These are phyloP conservation scores for Drosophila maculinotata DNA, from an alignment of 2,888 invertebrate genomes.

Conservation along the genomic window DNA sequence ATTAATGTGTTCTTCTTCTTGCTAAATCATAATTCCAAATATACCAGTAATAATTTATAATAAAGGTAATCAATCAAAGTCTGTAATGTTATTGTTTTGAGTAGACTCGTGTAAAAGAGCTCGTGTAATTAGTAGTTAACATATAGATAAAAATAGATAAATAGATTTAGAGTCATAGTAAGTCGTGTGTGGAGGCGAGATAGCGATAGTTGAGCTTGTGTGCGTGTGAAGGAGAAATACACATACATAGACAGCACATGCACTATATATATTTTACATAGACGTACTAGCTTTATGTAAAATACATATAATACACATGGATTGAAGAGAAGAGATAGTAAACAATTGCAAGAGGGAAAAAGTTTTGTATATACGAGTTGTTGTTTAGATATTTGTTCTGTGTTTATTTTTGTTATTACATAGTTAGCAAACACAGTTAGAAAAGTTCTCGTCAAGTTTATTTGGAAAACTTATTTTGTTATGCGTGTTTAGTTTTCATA, in stretches of 20 bases:
- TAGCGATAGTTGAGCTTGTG: conserved; percentile 22
- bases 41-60: conserved; percentile 1
- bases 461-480: conserved; percentile 47
- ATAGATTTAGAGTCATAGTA: conserved; percentile 21
- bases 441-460: conserved; percentile 41
- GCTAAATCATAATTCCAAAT: conserved; percentile 28
- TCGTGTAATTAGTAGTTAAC: conserved; percentile 7
- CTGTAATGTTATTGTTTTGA: conserved; percentile 29
- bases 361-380: conserved; percentile 43
- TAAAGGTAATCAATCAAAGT: conserved; percentile 17
- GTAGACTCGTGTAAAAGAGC: conserved; percentile 21
- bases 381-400: conserved; percentile 35
- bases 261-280: conserved; percentile 71
- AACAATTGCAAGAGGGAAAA: conserved; percentile 79
- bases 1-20: conserved; percentile 10
- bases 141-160: conserved; percentile 20
- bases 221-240: conserved; percentile 61
- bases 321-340: conserved; percentile 57
- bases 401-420: conserved; percentile 26
- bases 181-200: conserved; percentile 20
- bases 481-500: conserved; percentile 61
- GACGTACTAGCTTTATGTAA: conserved; percentile 42
- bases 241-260: conserved; percentile 76
- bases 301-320: conserved; percentile 67
- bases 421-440: conserved; percentile 37